These are phyloP conservation scores for Patiria pectinifera DNA, from an alignment of 53 echinoderm and acorn worm genomes.

Conservation along the genomic window DNA sequence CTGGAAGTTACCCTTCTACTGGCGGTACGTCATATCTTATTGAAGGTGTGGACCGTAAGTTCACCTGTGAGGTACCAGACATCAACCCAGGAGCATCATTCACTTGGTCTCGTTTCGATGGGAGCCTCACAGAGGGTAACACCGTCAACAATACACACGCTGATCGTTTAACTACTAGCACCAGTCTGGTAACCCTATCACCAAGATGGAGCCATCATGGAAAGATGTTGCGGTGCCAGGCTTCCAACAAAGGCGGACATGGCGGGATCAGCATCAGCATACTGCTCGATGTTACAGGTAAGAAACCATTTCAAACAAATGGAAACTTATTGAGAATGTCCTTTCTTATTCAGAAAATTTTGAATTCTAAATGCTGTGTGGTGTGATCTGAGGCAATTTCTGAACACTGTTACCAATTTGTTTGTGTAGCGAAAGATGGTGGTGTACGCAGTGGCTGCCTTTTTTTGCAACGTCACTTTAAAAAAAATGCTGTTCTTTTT, in stretches of 20 bases:
- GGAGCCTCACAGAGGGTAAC: too few relatives aligned
- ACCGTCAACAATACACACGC: neutral
- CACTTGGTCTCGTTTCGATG: constrained; percentile 5
- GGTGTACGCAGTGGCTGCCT: too few relatives aligned
- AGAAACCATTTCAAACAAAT: neutral
- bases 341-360: too few relatives aligned
- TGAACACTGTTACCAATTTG: too few relatives aligned
- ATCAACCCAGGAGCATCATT: constrained; percentile 42
- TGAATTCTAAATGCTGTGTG: too few relatives aligned
- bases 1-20: neutral
- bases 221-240: constrained; percentile 1
- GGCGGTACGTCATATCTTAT: constrained; percentile 3
- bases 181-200: neutral
- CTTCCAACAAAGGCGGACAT: constrained; percentile 6
- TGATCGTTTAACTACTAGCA: constrained; percentile 14
- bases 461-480: too few relatives aligned
- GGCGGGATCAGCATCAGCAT: neutral
- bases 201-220: neutral
- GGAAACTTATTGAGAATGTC: too few relatives aligned
- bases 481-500: too few relatives aligned
- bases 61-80: constrained; percentile 36
- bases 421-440: too few relatives aligned
- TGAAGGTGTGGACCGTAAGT: constrained; percentile 6
- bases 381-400: too few relatives aligned
- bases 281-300: constrained; percentile 3